Percentiles rank a stretch among this genome's conserved stretches.
Conservation (phyloP, 2,888 invertebrate species). For the Pterostichus madidus region DNA sequence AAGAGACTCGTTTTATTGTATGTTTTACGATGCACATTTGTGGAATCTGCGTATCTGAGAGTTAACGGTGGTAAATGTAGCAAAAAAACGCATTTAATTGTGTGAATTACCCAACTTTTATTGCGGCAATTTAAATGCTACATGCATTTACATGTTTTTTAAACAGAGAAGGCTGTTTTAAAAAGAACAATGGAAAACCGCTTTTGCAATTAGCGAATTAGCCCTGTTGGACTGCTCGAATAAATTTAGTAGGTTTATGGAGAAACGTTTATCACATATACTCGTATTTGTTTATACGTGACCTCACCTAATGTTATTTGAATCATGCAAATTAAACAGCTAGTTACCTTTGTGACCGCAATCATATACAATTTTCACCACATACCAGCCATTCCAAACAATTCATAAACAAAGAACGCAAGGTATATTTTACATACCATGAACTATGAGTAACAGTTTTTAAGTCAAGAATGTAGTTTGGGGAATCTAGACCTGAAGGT, state of each 20-base stretch:
- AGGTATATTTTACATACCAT: no score
- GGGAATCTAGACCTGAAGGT: no score
- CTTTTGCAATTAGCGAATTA: neutral
- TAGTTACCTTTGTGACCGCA: constrained; percentile 14
- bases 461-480: no score
- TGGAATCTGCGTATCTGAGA: neutral
- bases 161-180: constrained; percentile 5
- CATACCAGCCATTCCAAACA: neutral
- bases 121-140: constrained; percentile 38
- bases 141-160: constrained; percentile 15
- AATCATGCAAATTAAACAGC: constrained; percentile 1
- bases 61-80: neutral
- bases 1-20: neutral
- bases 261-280: constrained; percentile 4
- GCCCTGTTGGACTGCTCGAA: constrained; percentile 5
- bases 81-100: constrained; percentile 33
- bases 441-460: no score
- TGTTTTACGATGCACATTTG: constrained; percentile 10
- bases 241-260: neutral
- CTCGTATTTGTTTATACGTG: neutral
- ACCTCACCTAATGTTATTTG: neutral
- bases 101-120: constrained; percentile 17
- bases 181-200: constrained; percentile 6
- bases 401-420: neutral
- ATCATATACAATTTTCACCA: neutral